Base-by-base conservation (phyloP, 2,888 invertebrate genomes). In the Chironomus riparius region DNA sequence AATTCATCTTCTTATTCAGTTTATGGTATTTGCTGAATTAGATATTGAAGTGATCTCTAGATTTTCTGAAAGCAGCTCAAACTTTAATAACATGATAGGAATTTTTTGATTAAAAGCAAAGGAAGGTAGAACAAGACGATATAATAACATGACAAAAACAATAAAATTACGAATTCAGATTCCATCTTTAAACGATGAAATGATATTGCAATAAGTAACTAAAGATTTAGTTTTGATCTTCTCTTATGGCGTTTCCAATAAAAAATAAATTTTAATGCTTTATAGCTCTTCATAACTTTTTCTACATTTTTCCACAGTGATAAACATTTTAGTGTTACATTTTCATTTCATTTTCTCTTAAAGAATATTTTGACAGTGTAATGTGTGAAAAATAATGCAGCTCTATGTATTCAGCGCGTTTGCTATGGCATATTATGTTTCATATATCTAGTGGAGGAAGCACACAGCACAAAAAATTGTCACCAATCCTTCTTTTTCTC, bases 331-430 rank as follows among this genome's bases (percentile, higher is more conserved):
- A 3, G 21, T 28, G 2, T 18, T 2, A 56, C 3, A 38, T 2
- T 15, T 7, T 71, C n/a, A 21, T 50, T 70, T 18, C 3, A 56
- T 24, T 22, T 18, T 22, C 1, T n/a, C 10, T 3, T 1, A 13
- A 21, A 24, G 24, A 65, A 21, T 38, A 10, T 4, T 70, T 21
- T 24, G 24, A 71, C 61, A 56, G 72, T 62, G 61, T 38, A 72
- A 12, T 13, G 48, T 48, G 47, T 74, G 68, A 74, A 48, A 47
- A 71, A 61, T 74, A 74, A 74, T 74, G 65, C 74, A 47, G 65
- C 74, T 62, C 74, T 74, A 74, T 74, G 24, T 74, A 74, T 74
- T 74, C 74, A 68, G 38, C 61, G 74, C 74, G 47, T 74, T 74
- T 28, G 22, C 47, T 62, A 47, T 47, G 24, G 74, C 38, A 74